These are phyloP conservation scores for Myopa tessellatipennis DNA, from an alignment of 2,888 invertebrate species.

Conservation along the genomic window DNA sequence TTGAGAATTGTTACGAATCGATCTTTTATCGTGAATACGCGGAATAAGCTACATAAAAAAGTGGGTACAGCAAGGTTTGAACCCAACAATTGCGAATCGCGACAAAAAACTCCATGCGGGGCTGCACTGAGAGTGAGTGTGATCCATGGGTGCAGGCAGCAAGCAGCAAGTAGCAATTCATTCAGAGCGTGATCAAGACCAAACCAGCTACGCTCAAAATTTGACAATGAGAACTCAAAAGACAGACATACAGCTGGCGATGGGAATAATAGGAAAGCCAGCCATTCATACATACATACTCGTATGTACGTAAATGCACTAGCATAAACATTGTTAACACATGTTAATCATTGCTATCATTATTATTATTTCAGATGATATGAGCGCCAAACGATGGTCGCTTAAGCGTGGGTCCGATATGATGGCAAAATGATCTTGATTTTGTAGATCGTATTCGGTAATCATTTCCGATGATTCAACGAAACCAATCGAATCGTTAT, in stretches of 20 bases:
- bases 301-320: background rate
- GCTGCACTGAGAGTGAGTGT: background rate
- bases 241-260: background rate
- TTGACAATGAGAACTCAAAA: slow-evolving; percentile 17
- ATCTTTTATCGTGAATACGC: slow-evolving; percentile 66
- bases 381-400: too few relatives aligned
- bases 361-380: too few relatives aligned
- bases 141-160: slow-evolving; percentile 22
- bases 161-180: slow-evolving; percentile 20
- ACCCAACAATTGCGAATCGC: background rate
- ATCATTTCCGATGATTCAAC: slow-evolving; percentile 3
- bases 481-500: slow-evolving; percentile 10
- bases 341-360: too few relatives aligned
- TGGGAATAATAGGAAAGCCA: too few relatives aligned
- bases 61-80: background rate
- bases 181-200: slow-evolving; percentile 32
- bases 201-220: slow-evolving; percentile 14
- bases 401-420: too few relatives aligned
- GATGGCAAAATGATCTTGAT: slow-evolving; percentile 17
- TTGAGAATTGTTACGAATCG: slow-evolving; percentile 61
- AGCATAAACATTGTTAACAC: too few relatives aligned
- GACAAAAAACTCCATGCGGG: background rate
- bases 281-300: background rate
- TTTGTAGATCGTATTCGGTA: slow-evolving; percentile 12
- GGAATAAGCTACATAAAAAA: slow-evolving; percentile 58